Evolutionary conservation across 2,888 invertebrate genomes (phyloP).

Genomic region (Neoscelio sp.): DNA sequence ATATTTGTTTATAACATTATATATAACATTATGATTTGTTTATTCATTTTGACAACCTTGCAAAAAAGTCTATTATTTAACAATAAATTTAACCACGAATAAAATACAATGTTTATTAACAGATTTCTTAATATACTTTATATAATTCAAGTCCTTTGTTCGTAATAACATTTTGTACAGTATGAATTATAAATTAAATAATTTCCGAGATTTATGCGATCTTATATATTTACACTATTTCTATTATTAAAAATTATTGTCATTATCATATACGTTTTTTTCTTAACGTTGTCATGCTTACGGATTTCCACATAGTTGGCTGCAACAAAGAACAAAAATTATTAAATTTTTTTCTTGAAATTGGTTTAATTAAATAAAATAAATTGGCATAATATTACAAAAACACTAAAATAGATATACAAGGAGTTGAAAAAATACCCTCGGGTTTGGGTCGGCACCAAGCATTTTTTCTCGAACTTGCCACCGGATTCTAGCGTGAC

Average conservation of each 20-base stretch:
- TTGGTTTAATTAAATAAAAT: conserved; percentile 11
- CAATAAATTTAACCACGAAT: too few species aligned
- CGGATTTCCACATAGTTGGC: conserved; percentile 74
- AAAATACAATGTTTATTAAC: too few species aligned
- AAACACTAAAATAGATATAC: neutral
- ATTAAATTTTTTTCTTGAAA: neutral
- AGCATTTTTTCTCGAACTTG: conserved; percentile 88
- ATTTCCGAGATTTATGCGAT: neutral
- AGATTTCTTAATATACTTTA: too few species aligned
- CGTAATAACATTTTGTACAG: too few species aligned
- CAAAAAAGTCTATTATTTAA: conserved; percentile 25
- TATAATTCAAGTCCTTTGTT: too few species aligned
- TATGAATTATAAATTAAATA: neutral
- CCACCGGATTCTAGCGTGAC: conserved; percentile 88
- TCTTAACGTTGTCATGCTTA: conserved; percentile 68
- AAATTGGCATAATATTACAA: neutral
- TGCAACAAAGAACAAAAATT: conserved; percentile 65
- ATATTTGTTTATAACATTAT: conserved; percentile 81
- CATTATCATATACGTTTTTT: conserved; percentile 61
- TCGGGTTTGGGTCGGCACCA: conserved; percentile 82
- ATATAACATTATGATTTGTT: too few species aligned
- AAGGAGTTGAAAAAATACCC: conserved; percentile 76
- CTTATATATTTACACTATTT: too few species aligned
- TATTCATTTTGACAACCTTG: conserved; percentile 1
- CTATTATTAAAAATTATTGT: too few species aligned